These are phyloP conservation scores for Spinus pinus DNA, from an alignment of 2,797 vertebrate genomes.

Conservation along the genomic window DNA sequence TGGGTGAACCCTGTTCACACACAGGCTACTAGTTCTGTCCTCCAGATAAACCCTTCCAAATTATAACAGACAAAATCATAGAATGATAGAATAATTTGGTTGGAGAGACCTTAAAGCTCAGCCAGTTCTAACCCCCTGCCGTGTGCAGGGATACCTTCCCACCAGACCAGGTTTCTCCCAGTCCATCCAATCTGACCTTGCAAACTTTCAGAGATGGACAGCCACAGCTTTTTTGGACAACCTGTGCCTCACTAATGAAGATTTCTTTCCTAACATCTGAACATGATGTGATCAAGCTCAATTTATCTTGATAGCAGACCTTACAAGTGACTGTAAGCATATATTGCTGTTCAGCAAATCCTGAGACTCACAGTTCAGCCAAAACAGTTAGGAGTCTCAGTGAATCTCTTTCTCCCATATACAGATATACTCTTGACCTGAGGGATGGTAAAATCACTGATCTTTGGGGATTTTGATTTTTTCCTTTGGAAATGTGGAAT, in stretches of 20 bases:
- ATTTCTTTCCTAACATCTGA: not conserved
- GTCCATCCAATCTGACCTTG: not conserved
- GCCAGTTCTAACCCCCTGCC: not conserved
- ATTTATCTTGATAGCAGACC: not conserved
- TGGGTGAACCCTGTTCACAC: accelerated
- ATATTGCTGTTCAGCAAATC: not conserved
- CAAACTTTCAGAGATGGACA: not conserved
- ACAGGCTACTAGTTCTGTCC: not conserved
- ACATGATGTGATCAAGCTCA: accelerated
- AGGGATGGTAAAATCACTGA: not conserved
- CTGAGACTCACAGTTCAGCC: not conserved
- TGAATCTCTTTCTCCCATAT: not conserved
- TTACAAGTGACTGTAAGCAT: not conserved
- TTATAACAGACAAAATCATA: not conserved
- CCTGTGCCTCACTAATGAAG: not conserved
- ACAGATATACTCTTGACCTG: not conserved
- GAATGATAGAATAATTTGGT: not conserved
- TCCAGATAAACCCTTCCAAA: not conserved
- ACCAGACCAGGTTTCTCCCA: not conserved
- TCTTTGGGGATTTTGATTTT: not conserved
- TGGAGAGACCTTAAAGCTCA: not conserved
- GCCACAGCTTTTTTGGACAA: not conserved
- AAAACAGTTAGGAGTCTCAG: too few species aligned
- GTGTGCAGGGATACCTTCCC: not conserved
- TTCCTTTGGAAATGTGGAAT: not conserved